Percentiles rank a stretch among this genome's conserved stretches.
phyloP scores from a whole-genome alignment of 2,113 vertebrate species.

The Pyrgilauda ruficollis region DNA sequence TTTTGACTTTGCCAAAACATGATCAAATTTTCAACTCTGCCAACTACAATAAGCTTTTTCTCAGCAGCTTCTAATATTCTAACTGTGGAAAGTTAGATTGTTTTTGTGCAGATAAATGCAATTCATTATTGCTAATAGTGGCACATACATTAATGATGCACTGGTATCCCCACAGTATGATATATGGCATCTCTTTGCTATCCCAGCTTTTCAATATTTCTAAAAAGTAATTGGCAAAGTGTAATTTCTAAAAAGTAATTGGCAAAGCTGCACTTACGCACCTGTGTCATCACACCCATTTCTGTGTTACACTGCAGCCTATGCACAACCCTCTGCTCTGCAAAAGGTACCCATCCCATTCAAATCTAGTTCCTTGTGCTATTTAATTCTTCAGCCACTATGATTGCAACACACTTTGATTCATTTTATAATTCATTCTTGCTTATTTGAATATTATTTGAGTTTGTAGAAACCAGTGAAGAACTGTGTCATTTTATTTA shows the following conservation, averaged over 20 bases:
- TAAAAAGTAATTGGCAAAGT: neutral
- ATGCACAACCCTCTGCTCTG: neutral
- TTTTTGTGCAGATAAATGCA: neutral
- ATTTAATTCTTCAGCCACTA: neutral
- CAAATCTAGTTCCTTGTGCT: neutral
- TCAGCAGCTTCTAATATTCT: neutral
- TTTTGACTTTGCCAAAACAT: neutral
- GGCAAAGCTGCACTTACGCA: neutral
- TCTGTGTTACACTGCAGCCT: neutral
- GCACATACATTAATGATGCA: neutral
- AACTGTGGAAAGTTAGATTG: neutral
- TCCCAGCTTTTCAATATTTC: neutral
- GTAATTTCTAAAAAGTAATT: neutral
- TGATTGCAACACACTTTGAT: neutral
- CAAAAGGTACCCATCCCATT: neutral
- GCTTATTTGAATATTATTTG: neutral
- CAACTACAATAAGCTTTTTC: neutral
- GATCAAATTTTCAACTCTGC: neutral
- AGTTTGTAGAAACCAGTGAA: neutral
- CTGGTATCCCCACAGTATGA: neutral
- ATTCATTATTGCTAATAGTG: neutral
- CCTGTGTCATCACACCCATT: neutral
- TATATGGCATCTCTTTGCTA: neutral
- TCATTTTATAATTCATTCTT: neutral
- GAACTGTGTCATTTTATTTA: neutral